Base-by-base conservation (phyloP, 2,113 vertebrate genomes). In the Laterallus jamaicensis region DNA sequence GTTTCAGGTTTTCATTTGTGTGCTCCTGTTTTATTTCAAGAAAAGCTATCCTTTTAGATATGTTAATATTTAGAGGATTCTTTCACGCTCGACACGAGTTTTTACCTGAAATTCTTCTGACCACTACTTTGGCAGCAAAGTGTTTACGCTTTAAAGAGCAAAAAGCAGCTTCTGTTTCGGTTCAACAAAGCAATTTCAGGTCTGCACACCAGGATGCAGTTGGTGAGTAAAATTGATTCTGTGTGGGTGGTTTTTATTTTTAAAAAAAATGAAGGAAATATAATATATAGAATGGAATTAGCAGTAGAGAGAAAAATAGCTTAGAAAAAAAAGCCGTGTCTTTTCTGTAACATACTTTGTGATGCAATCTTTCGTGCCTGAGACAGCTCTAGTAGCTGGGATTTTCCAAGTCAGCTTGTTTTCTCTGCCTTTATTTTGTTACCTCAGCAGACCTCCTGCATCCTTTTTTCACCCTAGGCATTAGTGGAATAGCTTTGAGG, bases 241-340 rank as follows among this genome's bases (percentile, higher is more conserved):
- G 2, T 4, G 4, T 4, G 5, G 7, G 66, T 29, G 28, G 2
- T 1, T 3, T 16, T 32, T 47, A 24, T 32, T 18, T 10, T 35
- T 35, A 35, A 40, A n/a, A 39, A 56, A 24, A 58, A 54, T 59
- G 40, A 70, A 40, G 5, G 17, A 37, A 84, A 32, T 60, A 11
- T 11, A 56, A 76, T 24, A 44, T n/a, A n/a, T 14, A 47, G 47
- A 25, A 32, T 42, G 20, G 47, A 82, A 10, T 82, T 86, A 47
- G 6, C 22, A 9, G 40, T 22, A 35, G 55, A 10, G 29, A 50
- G 52, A 50, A 59, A 70, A 58, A 35, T 7, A 90, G 20, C 24
- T 44, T 37, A 50, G 73, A 40, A 47, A n/a, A n/a, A 55, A 74
- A 82, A 74, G 22, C 8, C 50, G 0, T 63, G 78, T 78, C 5